phyloP scores from a whole-genome alignment of 2,888 invertebrate genomes.

The Temnothorax rugatulus region DNA sequence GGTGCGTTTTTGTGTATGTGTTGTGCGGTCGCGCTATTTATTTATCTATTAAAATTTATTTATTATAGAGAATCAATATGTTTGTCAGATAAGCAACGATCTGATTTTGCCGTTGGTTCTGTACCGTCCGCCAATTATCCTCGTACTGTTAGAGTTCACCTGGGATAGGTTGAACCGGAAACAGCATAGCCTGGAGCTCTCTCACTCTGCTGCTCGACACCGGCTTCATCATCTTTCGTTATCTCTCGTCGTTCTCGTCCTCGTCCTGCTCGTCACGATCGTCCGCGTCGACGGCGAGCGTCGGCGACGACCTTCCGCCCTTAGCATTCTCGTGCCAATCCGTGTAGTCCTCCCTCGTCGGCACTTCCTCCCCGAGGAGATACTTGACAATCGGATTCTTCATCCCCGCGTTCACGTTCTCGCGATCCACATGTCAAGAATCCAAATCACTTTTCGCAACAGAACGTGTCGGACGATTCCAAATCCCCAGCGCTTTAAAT shows the following conservation, averaged over 20 bases:
- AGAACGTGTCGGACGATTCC: neutral
- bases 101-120: neutral
- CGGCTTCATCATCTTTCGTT: constrained; percentile 79
- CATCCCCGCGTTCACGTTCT: constrained; percentile 41
- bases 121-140: neutral
- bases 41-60: neutral
- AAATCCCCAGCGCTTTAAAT: neutral
- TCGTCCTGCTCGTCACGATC: constrained; percentile 51
- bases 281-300: neutral
- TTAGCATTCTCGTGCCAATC: constrained; percentile 31
- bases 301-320: constrained; percentile 18
- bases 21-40: neutral
- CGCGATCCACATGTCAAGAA: neutral
- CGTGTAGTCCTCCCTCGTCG: constrained; percentile 16
- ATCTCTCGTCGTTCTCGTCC: constrained; percentile 67
- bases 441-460: neutral
- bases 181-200: constrained; percentile 90
- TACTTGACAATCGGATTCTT: constrained; percentile 40
- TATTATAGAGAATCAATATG: constrained; percentile 22
- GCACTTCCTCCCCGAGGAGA: constrained; percentile 22
- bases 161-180: constrained; percentile 87
- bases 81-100: neutral
- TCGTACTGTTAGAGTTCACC: constrained; percentile 71
- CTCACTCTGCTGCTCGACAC: constrained; percentile 87
- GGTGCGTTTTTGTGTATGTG: neutral